Conservation (phyloP, 1,140 invertebrate genomes). For the Laupala kohalensis region DNA sequence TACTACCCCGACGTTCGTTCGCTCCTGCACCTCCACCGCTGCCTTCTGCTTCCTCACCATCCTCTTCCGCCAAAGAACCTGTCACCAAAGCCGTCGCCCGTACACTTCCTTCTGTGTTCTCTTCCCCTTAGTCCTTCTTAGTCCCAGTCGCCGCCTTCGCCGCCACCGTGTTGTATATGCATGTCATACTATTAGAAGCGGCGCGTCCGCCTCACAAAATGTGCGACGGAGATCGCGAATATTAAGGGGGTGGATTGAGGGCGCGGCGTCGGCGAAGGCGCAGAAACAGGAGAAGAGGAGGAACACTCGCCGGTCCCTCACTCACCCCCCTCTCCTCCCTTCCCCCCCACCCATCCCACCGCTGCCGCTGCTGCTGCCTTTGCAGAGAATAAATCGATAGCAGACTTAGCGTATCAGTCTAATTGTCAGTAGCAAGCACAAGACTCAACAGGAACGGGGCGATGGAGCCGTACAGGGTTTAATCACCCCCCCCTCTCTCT, state of each 20-base stretch:
- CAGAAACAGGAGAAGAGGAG: not conserved
- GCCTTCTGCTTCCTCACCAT: too few relatives aligned
- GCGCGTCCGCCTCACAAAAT: not conserved
- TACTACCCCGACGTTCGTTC: not conserved
- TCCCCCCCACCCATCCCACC: not conserved
- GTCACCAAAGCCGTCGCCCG: too few relatives aligned
- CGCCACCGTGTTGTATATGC: not conserved
- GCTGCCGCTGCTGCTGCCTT: not conserved
- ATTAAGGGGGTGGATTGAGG: not conserved
- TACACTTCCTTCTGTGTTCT: too few relatives aligned
- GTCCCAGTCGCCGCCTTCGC: not conserved
- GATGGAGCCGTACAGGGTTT: slow-evolving; percentile 13
- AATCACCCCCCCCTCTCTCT: slow-evolving; percentile 11
- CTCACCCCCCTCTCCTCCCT: not conserved
- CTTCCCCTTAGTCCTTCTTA: too few relatives aligned
- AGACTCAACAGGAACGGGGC: slow-evolving; percentile 8
- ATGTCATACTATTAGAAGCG: not conserved
- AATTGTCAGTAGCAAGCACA: slow-evolving; percentile 15
- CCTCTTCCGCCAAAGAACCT: too few relatives aligned
- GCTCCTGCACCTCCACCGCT: too few relatives aligned
- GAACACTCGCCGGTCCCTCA: not conserved
- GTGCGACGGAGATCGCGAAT: not conserved
- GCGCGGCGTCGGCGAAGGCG: not conserved
- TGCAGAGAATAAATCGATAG: slow-evolving; percentile 14
- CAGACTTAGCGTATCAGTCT: slow-evolving; percentile 15